These are phyloP conservation scores for Trachelus stipa DNA, from an alignment of 2,888 invertebrate genomes.

Conservation along the genomic window DNA sequence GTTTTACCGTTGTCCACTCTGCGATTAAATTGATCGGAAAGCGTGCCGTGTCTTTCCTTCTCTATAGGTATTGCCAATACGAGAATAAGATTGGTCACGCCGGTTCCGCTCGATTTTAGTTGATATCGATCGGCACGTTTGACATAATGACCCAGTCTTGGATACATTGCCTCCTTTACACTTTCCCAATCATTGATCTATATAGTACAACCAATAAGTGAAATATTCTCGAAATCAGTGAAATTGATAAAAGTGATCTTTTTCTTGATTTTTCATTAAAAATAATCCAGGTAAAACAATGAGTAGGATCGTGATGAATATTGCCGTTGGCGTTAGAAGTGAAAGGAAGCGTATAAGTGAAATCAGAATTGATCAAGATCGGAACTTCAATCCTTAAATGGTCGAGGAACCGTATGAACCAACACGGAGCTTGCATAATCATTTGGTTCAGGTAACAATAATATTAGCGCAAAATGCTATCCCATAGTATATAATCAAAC, in stretches of 20 bases:
- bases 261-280: not conserved
- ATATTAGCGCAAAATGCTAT: not conserved
- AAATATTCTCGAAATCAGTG: not conserved
- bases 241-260: not conserved
- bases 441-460: not conserved
- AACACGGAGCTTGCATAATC: not conserved
- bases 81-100: not conserved
- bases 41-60: not conserved
- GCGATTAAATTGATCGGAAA: not conserved
- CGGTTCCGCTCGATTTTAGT: conserved; percentile 5
- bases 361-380: conserved; percentile 7
- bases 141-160: conserved; percentile 1
- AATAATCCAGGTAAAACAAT: not conserved
- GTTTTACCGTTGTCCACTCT: not conserved
- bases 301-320: not conserved
- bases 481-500: no score
- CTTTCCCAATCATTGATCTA: not conserved
- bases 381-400: not conserved
- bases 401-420: not conserved
- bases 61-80: not conserved
- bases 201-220: not conserved
- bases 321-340: not conserved
- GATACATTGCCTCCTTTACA: not conserved
- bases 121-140: not conserved
- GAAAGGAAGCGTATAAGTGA: conserved; percentile 7